Evolutionary conservation across 1,140 invertebrate species (phyloP), one percentile per base, ranked within the genome.

Genomic region (Geopemphigus sp.): DNA sequence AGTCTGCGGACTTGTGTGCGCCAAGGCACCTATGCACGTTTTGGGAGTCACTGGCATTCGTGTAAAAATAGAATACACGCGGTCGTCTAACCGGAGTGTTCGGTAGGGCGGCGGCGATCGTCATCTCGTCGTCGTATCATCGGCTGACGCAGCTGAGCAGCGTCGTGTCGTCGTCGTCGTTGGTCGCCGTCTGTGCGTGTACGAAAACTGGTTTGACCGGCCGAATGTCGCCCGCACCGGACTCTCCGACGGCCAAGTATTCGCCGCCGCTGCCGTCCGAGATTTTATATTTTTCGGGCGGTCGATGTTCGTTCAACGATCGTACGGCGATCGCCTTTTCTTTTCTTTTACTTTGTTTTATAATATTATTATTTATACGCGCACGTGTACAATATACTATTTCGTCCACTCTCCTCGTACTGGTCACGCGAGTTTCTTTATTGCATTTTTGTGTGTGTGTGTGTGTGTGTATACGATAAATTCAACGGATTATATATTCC

Each of bases 121-220:
- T 39, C 54, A 32, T 50, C 14, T 59, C 73, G 39, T 39, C 56
- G 45, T 50, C 47, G 68, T n/a, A 54, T 24, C 74, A n/a, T 59
- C 57, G 57, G 57, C 74, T 57, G 47, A 5, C 5, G 47, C 54
- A 15, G 72, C 22, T 6, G 56, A 10, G 66, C 14, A 12, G 54
- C 56, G 74, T 47, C 57, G 47, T 11, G 47, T 50, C 47, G 68
- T n/a, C 68, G 39, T 26, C 50, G 72, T 22, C 73, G 29, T 57
- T 32, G 57, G 56, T 57, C 56, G 39, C 47, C 47, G 47, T 50
- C 47, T 50, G 47, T 50, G 74, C 39, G 53, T 17, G 22, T 5
- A 76, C 32, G 74, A 78, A 59, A 78, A 78, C 74, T 29, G 74
- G 74, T 78, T 78, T 78, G 74, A 78, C 74, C 56, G 74, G 74